phyloP scores from a whole-genome alignment of 2,113 vertebrate genomes.

The Tonatia bakeri region DNA sequence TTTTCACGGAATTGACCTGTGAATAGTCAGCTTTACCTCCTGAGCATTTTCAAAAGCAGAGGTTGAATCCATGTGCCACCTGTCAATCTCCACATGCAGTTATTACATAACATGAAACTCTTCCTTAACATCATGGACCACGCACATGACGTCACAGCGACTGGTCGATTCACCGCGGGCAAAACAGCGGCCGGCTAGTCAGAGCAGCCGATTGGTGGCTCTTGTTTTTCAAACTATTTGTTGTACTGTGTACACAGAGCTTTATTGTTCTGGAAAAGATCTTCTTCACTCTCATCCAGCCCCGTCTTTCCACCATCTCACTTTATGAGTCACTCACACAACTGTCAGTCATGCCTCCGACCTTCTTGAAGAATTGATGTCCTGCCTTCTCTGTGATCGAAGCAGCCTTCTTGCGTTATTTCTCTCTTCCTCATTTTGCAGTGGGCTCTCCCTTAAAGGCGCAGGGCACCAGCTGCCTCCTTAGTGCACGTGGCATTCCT shows the following conservation, averaged over 20 bases:
- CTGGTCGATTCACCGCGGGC: fast-evolving
- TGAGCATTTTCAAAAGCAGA: background rate
- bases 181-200: background rate
- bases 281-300: background rate
- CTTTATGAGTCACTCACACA: background rate
- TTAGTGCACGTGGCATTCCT: background rate
- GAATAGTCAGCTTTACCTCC: background rate
- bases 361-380: background rate
- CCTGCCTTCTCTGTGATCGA: background rate
- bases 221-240: background rate
- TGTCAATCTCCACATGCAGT: background rate
- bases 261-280: background rate
- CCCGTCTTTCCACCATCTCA: background rate
- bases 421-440: background rate
- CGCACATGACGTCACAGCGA: background rate
- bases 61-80: background rate
- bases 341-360: background rate
- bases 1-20: background rate
- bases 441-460: constrained; percentile 28
- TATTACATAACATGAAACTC: background rate
- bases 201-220: background rate
- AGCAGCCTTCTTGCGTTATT: background rate
- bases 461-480: background rate
- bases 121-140: background rate
- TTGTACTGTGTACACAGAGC: background rate